Evolutionary conservation across 2,113 vertebrate genomes (phyloP).

Genomic region (Verasper variegatus): DNA sequence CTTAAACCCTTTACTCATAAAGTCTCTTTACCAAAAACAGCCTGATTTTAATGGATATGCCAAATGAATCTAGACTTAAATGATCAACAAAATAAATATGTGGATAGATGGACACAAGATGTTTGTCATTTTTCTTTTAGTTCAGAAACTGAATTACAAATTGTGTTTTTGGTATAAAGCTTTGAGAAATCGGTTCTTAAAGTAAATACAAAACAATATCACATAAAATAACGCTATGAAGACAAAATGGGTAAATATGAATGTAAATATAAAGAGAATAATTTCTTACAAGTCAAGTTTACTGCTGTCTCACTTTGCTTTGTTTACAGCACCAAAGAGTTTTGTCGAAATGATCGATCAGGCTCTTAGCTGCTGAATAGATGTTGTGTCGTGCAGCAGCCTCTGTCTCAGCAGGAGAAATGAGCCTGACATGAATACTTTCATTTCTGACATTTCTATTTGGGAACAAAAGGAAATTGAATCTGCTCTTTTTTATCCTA

Average conservation of each 20-base stretch:
- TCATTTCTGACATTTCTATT: not conserved
- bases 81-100: conserved; percentile 45
- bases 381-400: conserved; percentile 48
- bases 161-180: conserved; percentile 1
- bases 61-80: not conserved
- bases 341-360: conserved; percentile 11
- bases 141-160: not conserved
- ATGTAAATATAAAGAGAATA: conserved; percentile 43
- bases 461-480: not conserved
- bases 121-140: too few species aligned
- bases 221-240: conserved; percentile 27
- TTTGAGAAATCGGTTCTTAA: conserved; percentile 18
- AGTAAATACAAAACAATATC: conserved; percentile 36
- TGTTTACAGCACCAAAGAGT: conserved; percentile 46
- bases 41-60: not conserved
- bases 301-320: conserved; percentile 41
- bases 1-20: conserved; percentile 18
- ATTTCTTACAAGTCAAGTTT: conserved; percentile 21
- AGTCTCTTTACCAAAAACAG: not conserved
- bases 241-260: conserved; percentile 45
- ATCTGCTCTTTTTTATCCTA: not conserved
- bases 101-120: not conserved
- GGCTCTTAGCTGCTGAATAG: not conserved
- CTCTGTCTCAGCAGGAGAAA: conserved; percentile 26
- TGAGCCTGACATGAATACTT: not conserved